Percentiles rank a stretch among this genome's conserved stretches.
These are phyloP conservation scores for Trematocara nigrifrons DNA, from an alignment of 2,113 vertebrate species.

Conservation along the genomic window DNA sequence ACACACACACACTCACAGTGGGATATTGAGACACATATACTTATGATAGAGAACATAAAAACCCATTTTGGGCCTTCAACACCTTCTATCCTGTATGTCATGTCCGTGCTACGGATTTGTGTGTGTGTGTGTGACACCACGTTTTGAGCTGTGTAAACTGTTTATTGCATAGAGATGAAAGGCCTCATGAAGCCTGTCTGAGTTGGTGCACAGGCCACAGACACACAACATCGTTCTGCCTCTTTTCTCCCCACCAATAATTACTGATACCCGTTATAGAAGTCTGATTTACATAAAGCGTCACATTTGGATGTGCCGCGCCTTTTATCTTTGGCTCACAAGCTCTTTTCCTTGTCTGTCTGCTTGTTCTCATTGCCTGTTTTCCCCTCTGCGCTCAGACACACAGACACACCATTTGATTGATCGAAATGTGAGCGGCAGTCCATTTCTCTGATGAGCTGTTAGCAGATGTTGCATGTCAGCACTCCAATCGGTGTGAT, in stretches of 20 bases:
- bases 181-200: neutral
- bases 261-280: neutral
- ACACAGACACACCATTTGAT: constrained; percentile 10
- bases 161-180: constrained; percentile 52
- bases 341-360: constrained; percentile 19
- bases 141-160: constrained; percentile 40
- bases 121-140: neutral
- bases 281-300: constrained; percentile 29
- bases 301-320: neutral
- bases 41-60: neutral
- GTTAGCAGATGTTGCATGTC: neutral
- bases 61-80: neutral
- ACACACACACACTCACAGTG: neutral
- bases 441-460: constrained; percentile 33
- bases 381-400: neutral
- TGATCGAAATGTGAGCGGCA: constrained; percentile 40
- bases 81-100: neutral
- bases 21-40: neutral
- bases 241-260: neutral
- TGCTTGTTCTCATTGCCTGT: neutral
- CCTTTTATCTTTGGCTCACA: constrained; percentile 41
- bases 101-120: neutral
- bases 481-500: neutral
- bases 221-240: neutral
- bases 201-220: neutral